These are phyloP conservation scores for Scatophagus argus DNA, from an alignment of 2,113 vertebrate species.

Conservation along the genomic window DNA sequence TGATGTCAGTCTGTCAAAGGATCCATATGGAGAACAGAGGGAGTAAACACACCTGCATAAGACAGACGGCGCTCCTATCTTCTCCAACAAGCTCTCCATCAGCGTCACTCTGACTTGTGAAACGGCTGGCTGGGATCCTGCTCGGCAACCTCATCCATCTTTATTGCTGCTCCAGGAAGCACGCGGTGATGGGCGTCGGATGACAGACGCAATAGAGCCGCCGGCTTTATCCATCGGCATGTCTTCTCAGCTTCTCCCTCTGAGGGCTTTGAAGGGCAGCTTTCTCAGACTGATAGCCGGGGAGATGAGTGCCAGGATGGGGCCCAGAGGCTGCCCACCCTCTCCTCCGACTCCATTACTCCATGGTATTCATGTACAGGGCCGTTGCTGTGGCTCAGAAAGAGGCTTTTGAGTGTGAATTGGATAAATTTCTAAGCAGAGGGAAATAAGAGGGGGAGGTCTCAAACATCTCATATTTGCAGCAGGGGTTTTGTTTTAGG, in stretches of 20 bases:
- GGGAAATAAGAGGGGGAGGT: conserved; percentile 16
- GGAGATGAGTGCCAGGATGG: conserved; percentile 25
- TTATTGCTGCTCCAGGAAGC: conserved; percentile 45
- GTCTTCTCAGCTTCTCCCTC: conserved; percentile 55
- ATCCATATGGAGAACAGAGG: conserved; percentile 9
- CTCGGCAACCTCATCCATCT: conserved; percentile 66
- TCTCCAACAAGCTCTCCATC: conserved; percentile 42
- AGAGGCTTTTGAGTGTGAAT: neutral
- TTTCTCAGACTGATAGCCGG: conserved; percentile 44
- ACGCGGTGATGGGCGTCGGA: conserved; percentile 31
- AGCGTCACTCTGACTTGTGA: conserved; percentile 38
- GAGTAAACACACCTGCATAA: conserved; percentile 28
- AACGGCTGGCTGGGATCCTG: conserved; percentile 32
- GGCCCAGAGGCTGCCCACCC: neutral
- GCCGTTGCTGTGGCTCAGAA: neutral
- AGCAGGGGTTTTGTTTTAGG: conserved; percentile 11
- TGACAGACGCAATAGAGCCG: conserved; percentile 60
- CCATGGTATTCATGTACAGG: conserved; percentile 28
- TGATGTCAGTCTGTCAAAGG: neutral
- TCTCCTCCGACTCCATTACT: neutral
- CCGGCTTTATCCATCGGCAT: conserved; percentile 55
- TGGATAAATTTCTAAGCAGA: conserved; percentile 24
- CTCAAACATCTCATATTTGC: conserved; percentile 27
- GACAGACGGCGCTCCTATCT: conserved; percentile 30
- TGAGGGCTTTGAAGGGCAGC: conserved; percentile 62